phyloP scores from a whole-genome alignment of 2,113 vertebrate species.

The Cathartes aura region DNA sequence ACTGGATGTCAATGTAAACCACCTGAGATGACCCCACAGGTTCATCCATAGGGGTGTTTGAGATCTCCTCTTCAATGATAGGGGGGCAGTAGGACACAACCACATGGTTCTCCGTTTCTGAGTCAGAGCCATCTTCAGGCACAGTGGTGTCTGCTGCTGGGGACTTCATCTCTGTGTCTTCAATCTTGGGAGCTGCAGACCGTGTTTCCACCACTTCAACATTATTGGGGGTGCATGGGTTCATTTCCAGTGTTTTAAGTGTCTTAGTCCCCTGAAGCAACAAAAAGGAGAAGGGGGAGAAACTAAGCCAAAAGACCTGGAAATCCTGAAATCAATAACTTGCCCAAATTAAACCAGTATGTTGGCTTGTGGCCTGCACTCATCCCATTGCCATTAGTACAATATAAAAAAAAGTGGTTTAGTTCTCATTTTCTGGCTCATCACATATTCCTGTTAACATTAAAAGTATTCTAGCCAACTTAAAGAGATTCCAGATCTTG shows the following conservation, averaged over 20 bases:
- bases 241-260: conserved; percentile 86
- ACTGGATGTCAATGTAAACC: conserved; percentile 93
- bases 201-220: conserved; percentile 89
- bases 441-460: neutral
- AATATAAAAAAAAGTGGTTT: neutral
- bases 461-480: neutral
- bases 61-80: conserved; percentile 85
- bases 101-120: conserved; percentile 80
- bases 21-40: conserved; percentile 85
- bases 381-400: neutral
- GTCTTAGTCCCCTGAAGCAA: conserved; percentile 71
- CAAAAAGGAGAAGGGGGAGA: neutral
- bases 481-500: neutral
- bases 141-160: conserved; percentile 75
- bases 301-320: neutral
- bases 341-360: neutral
- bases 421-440: neutral
- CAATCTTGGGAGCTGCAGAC: conserved; percentile 79
- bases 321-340: neutral
- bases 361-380: neutral
- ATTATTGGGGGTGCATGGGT: conserved; percentile 86
- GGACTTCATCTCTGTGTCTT: conserved; percentile 83
- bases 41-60: conserved; percentile 71
- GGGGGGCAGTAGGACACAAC: conserved; percentile 89
- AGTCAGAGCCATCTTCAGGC: conserved; percentile 75